These are phyloP conservation scores for Nyctibius bracteatus DNA, from an alignment of 2,113 vertebrate species.

Conservation along the genomic window DNA sequence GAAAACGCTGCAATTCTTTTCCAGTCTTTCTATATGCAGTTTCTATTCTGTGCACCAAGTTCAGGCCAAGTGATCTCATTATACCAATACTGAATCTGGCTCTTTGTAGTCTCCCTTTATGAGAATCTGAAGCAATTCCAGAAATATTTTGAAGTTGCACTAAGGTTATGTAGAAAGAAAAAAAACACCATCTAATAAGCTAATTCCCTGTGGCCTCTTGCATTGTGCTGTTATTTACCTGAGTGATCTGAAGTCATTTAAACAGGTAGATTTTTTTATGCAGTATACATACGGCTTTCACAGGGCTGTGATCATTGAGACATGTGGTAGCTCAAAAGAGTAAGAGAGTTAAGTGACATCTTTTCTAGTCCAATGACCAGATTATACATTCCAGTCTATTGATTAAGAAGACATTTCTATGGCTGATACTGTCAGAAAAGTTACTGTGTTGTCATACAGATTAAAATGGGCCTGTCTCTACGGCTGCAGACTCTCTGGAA, in stretches of 20 bases:
- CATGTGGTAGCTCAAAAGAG: neutral
- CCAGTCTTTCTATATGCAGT: neutral
- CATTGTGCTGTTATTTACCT: neutral
- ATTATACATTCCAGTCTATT: neutral
- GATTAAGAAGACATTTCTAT: neutral
- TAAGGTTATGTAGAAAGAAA: neutral
- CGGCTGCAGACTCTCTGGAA: neutral
- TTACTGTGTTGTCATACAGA: neutral
- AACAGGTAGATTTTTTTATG: neutral
- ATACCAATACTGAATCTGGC: neutral
- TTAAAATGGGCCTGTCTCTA: neutral
- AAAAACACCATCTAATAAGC: neutral
- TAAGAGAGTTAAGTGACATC: neutral
- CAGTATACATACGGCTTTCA: neutral
- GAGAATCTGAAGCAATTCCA: constrained; percentile 4
- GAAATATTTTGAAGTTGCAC: neutral
- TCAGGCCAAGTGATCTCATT: constrained; percentile 22
- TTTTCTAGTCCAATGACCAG: neutral
- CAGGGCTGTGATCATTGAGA: neutral
- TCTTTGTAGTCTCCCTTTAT: neutral
- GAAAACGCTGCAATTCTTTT: neutral
- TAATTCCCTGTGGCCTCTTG: neutral
- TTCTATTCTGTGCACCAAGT: neutral
- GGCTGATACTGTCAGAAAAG: neutral
- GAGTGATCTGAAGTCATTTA: neutral